Conservation (phyloP, 2,888 invertebrate genomes). For the Achlya flavicornis region DNA sequence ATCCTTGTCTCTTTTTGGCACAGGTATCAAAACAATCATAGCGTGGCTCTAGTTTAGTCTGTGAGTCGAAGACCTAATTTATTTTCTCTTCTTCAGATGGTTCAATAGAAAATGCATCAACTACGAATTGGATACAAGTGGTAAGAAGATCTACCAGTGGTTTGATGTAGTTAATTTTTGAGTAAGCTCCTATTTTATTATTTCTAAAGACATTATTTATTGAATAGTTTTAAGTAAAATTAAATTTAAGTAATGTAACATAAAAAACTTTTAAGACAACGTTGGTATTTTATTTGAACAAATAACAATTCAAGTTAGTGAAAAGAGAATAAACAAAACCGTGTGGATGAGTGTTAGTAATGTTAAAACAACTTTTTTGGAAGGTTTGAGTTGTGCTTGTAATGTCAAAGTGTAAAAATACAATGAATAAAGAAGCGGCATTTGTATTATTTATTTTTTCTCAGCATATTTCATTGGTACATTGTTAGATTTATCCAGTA, state of each 20-base stretch:
- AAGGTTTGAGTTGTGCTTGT: slow-evolving; percentile 8
- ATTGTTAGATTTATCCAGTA: slow-evolving; percentile 78
- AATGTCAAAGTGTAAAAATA: slow-evolving; percentile 49
- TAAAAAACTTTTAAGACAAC: background rate
- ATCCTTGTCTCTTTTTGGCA: no score
- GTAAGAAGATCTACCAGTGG: slow-evolving; percentile 78
- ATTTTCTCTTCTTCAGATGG: slow-evolving; percentile 46
- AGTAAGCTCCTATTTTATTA: slow-evolving; percentile 12
- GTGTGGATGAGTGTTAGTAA: background rate
- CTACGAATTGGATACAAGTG: slow-evolving; percentile 66
- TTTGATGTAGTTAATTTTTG: slow-evolving; percentile 81
- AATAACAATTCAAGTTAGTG: background rate
- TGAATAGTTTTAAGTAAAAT: background rate
- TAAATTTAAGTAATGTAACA: background rate
- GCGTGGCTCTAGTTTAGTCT: background rate
- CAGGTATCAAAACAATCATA: no score
- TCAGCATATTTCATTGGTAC: slow-evolving; percentile 83
- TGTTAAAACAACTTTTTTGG: background rate
- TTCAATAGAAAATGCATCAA: slow-evolving; percentile 73
- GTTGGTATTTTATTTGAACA: background rate
- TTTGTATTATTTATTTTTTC: slow-evolving; percentile 81
- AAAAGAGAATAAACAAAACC: background rate
- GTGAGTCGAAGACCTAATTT: background rate
- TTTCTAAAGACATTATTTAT: background rate
- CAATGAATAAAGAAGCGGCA: slow-evolving; percentile 82